Evolutionary conservation across 1,140 invertebrate genomes (phyloP), one percentile per base, ranked within the genome.

Genomic region (Trigoniulus corallinus): DNA sequence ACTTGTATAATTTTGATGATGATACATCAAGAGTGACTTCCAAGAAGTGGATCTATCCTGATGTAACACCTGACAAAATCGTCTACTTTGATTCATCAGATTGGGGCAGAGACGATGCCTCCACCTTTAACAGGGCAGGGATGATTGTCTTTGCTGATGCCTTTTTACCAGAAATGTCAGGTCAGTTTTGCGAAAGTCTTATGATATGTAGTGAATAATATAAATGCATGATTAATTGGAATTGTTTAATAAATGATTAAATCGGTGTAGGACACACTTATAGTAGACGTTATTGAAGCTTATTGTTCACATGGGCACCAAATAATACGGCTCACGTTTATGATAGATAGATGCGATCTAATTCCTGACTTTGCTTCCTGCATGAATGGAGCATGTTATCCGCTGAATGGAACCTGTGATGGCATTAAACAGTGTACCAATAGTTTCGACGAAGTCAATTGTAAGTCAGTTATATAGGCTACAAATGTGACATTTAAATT

Each of bases 371-470:
- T n/a, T n/a, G n/a, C n/a, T n/a, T n/a, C n/a, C n/a, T n/a, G n/a
- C n/a, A n/a, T n/a, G n/a, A n/a, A n/a, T n/a, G n/a, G n/a, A n/a
- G n/a, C n/a, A 47, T 51, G 50, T 40, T 51, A 51, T 29, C 12
- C 10, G 2, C 3, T 12, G 2, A 23, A 29, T 29, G 21, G 47
- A 24, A 22, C 37, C 12, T 51, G 50, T 37, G 23, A 51, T 51
- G 50, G 50, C 2, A 20, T 12, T 7, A 39, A 22, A 23, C 20
- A 51, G n/a, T 47, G 29, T n/a, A 22, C 3, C 4, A 49, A 27
- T 51, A 43, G 50, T 4, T 64, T 62, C 10, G 71, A 72, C 47
- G 69, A 72, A 60, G 55, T 58, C 22, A 61, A 62, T 40, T 72
- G 71, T 71, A 61, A 64, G 62, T 59, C 39, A 20, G 13, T 39